Evolutionary conservation across 2,888 invertebrate species (phyloP), one percentile per base, ranked within the genome.

Genomic region (Boloria euphrosyne): DNA sequence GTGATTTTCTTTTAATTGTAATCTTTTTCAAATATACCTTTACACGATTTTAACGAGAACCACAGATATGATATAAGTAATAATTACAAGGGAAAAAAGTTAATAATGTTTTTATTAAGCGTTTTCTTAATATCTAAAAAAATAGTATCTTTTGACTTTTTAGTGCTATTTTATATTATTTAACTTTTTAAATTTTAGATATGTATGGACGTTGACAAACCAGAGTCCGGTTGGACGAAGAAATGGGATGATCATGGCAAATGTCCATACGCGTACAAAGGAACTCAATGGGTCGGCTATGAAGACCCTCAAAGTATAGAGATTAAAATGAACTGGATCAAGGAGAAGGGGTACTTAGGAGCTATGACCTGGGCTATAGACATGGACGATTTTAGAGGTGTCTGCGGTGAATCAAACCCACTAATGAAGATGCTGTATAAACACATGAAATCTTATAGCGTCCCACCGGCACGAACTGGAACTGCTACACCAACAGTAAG

Each of bases 281-380:
- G 96, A 57, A 96, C 95, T 0, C 97, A 97, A 79, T 98, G 98
- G 98, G 96, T 98, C 16, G 98, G 98, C 4, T 98, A 97, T 79
- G 98, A 97, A 82, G 95, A 97, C 80, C 93, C 94, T 0, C 93
- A 93, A 76, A 97, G 97, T 74, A 93, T 98, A 0, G 95, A 96
- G 82, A 96, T 97, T 75, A 98, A 98, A 91, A 97, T 97, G 96
- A 95, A 97, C 80, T 98, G 94, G 92, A 96, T 98, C 74, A 97
- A 96, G 80, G 78, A 94, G 65, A 96, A 95, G 81, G 97, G 97
- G 0, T 90, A 90, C 73, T 95, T 95, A 0, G 98, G 98, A 0
- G 97, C 97, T 0, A 98, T 98, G 98, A 96, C 95, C 17, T 98
- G 98, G 98, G 97, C 98, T 27, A 95, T 97, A 55, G 97, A 97